Conservation (phyloP, 2,888 invertebrate genomes). For the Hirtodrosophila histrioides region DNA sequence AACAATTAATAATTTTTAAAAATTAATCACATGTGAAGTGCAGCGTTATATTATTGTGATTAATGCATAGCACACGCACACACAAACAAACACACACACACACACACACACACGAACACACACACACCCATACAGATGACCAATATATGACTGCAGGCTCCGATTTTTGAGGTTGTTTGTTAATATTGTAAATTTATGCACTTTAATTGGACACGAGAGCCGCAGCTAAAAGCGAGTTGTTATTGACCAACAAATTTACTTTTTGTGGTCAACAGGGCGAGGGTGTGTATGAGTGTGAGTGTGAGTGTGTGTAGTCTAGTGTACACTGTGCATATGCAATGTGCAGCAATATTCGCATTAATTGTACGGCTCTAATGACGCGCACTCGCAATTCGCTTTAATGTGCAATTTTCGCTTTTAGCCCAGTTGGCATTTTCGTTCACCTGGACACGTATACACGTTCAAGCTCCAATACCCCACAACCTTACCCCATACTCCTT, state of each 20-base stretch:
- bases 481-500: too few relatives aligned
- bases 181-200: conserved; percentile 75
- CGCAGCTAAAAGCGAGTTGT: conserved; percentile 34
- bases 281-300: neutral
- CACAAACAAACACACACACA: conserved; percentile 9
- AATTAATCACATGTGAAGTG: conserved; percentile 60
- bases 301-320: neutral
- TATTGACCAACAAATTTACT: conserved; percentile 65
- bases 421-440: conserved; percentile 52
- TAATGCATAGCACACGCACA: conserved; percentile 41
- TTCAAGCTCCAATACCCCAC: neutral
- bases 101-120: conserved; percentile 9
- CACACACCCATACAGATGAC: conserved; percentile 4
- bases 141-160: neutral
- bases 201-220: conserved; percentile 73
- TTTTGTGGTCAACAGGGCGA: conserved; percentile 49
- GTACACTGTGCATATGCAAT: too few relatives aligned
- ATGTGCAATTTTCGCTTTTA: conserved; percentile 71
- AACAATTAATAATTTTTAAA: conserved; percentile 44
- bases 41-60: conserved; percentile 53
- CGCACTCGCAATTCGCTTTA: conserved; percentile 66
- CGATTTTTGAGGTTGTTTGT: conserved; percentile 54
- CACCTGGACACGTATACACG: conserved; percentile 13
- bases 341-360: conserved; percentile 59
- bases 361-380: conserved; percentile 74